A percentile compares a stretch with the other conserved stretches of the same genome.
These are phyloP conservation scores for Nicator chloris DNA, from an alignment of 2,113 vertebrate genomes.

Conservation along the genomic window DNA sequence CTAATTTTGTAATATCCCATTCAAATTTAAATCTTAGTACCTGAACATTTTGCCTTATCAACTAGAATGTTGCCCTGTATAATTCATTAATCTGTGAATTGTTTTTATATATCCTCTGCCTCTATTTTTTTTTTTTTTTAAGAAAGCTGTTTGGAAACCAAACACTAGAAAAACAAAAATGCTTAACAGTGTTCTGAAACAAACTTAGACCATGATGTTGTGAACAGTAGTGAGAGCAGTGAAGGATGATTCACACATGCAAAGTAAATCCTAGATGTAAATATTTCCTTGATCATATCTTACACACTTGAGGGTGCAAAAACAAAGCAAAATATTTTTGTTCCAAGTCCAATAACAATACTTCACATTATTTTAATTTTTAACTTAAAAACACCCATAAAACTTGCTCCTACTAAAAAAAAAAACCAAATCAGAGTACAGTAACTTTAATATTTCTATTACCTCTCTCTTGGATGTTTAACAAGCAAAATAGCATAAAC, in stretches of 20 bases:
- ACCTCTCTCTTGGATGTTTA: neutral
- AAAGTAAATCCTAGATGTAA: neutral
- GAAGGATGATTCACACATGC: neutral
- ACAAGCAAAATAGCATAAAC: neutral
- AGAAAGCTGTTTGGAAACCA: neutral
- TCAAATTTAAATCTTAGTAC: neutral
- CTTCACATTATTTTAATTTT: neutral
- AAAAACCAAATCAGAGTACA: neutral
- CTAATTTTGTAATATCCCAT: constrained; percentile 1
- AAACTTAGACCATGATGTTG: neutral
- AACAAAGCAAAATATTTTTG: neutral
- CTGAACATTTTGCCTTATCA: constrained; percentile 2
- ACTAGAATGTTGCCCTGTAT: neutral
- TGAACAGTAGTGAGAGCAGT: neutral
- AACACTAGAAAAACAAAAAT: neutral
- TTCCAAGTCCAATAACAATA: neutral
- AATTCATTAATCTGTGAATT: constrained; percentile 39
- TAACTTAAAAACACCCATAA: neutral
- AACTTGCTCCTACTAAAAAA: neutral
- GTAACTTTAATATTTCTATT: neutral
- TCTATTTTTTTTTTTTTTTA: neutral
- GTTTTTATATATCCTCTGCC: neutral
- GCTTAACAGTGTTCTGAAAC: neutral
- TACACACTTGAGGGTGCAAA: neutral
- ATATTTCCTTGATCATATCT: neutral